phyloP scores from a whole-genome alignment of 35 echinoderm and acorn worm species.

The Apostichopus californicus region DNA sequence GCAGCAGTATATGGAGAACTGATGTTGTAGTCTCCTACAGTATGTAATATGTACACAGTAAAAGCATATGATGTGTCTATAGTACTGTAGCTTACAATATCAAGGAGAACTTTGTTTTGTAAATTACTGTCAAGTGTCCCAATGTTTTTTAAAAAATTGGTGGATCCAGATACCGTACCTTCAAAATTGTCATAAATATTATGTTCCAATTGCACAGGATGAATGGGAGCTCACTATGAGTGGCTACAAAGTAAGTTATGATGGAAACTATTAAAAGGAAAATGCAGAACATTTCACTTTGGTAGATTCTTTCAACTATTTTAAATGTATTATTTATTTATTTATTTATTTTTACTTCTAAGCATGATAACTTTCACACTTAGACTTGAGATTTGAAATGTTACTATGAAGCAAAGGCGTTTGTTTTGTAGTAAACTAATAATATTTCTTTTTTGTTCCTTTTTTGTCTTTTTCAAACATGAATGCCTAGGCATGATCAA shows the following conservation, averaged over 20 bases:
- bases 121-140: no score
- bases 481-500: background rate
- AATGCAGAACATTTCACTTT: background rate
- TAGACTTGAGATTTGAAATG: background rate
- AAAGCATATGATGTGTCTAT: no score
- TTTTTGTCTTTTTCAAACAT: background rate
- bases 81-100: no score
- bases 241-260: slow-evolving; percentile 58
- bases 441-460: background rate
- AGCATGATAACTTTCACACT: background rate
- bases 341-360: background rate
- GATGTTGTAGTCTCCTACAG: no score
- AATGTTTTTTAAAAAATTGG: background rate
- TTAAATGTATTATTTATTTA: background rate
- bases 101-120: no score
- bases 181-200: background rate
- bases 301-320: background rate
- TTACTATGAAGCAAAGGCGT: no score
- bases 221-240: slow-evolving; percentile 61
- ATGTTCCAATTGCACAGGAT: slow-evolving; percentile 31
- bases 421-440: background rate
- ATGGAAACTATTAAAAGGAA: background rate
- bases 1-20: no score
- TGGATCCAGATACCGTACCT: background rate
- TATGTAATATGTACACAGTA: no score